Conservation (phyloP, 1,140 invertebrate genomes). For the Polypedilum vanderplanki region DNA sequence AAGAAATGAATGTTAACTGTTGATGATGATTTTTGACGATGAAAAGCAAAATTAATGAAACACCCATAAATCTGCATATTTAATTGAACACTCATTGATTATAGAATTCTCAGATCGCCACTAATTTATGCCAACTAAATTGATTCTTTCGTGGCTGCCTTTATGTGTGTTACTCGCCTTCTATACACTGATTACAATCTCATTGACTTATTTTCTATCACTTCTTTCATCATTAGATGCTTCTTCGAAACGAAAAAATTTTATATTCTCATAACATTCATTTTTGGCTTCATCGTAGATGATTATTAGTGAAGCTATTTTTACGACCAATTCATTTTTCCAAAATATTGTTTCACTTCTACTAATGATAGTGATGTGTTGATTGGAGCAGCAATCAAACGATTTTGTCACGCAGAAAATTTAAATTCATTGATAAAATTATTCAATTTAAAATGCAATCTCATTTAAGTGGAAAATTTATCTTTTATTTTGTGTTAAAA, state of each 20-base stretch:
- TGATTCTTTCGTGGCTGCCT: neutral
- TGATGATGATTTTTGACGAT: neutral
- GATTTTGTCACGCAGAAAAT: neutral
- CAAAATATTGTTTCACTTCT: constrained; percentile 8
- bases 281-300: neutral
- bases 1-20: neutral
- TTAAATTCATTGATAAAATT: neutral
- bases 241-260: neutral
- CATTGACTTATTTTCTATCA: constrained; percentile 18
- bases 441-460: neutral
- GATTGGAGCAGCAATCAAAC: neutral
- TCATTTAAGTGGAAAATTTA: neutral
- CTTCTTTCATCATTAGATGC: neutral
- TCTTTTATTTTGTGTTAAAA: neutral
- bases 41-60: constrained; percentile 16
- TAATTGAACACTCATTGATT: neutral
- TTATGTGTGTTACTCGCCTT: neutral
- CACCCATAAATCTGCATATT: constrained; percentile 25
- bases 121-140: neutral
- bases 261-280: neutral
- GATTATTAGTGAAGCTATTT: constrained; percentile 20
- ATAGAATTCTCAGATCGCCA: neutral
- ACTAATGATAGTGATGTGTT: neutral
- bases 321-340: constrained; percentile 23
- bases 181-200: constrained; percentile 24